A percentile compares a stretch with the other conserved stretches of the same genome.
Evolutionary conservation across 2,797 vertebrate genomes (phyloP).

Genomic region (Hyperoplus immaculatus): DNA sequence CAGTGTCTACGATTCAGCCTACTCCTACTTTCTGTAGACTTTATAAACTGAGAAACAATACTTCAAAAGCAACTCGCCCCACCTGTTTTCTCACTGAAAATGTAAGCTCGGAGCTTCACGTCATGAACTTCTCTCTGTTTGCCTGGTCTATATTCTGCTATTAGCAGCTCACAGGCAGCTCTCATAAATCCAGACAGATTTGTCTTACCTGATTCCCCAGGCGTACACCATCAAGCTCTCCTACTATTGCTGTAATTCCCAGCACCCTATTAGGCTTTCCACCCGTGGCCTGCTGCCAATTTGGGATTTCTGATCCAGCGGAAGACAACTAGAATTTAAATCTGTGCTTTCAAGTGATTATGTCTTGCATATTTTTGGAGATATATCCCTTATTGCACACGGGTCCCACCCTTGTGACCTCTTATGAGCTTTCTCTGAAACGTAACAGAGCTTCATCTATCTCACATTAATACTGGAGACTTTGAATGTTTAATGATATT

Average conservation of each 20-base stretch:
- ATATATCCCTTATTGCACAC: conserved; percentile 8
- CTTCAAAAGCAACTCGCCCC: not conserved
- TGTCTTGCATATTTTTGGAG: conserved; percentile 28
- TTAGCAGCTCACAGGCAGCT: conserved; percentile 65
- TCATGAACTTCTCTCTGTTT: conserved; percentile 47
- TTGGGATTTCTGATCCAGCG: conserved; percentile 41
- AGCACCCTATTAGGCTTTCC: conserved; percentile 56
- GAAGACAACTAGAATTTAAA: conserved; percentile 54
- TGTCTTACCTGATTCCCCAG: conserved; percentile 65
- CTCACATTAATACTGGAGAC: conserved; percentile 7
- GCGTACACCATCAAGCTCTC: conserved; percentile 38
- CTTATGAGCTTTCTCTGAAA: conserved; percentile 17
- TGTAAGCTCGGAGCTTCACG: not conserved
- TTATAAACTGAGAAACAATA: not conserved
- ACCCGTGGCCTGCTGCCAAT: conserved; percentile 31
- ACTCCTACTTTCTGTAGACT: not conserved
- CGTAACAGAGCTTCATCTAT: not conserved
- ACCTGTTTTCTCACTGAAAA: conserved; percentile 3
- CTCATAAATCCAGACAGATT: conserved; percentile 70
- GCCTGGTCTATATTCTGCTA: conserved; percentile 51
- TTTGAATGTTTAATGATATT: conserved; percentile 19
- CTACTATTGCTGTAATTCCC: conserved; percentile 53
- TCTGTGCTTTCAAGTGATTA: conserved; percentile 19
- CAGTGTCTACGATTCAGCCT: not conserved
- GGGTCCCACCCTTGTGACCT: conserved; percentile 23